phyloP scores from a whole-genome alignment of 2,113 vertebrate genomes.

The Neotragus moschatus region DNA sequence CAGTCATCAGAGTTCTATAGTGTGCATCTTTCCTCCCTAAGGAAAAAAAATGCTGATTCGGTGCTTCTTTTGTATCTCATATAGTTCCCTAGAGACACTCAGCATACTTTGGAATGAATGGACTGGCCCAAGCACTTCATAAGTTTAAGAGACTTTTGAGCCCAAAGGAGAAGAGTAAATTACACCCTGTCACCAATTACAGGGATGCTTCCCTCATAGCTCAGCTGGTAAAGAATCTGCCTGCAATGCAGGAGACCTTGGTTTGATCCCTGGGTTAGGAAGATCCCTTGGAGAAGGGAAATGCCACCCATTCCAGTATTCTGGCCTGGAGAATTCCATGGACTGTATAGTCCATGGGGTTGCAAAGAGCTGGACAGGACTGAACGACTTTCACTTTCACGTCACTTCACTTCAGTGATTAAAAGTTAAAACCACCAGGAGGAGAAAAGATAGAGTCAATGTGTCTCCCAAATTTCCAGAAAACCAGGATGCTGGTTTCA shows the following conservation, averaged over 20 bases:
- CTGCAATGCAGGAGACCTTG: background rate
- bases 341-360: background rate
- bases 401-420: background rate
- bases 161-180: background rate
- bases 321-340: background rate
- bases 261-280: background rate
- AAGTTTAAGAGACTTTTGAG: background rate
- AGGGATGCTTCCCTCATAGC: background rate
- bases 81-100: background rate
- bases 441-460: background rate
- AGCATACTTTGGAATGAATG: background rate
- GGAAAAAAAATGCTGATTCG: background rate
- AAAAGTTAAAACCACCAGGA: background rate
- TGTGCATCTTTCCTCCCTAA: background rate
- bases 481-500: background rate
- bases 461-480: background rate
- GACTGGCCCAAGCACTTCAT: background rate
- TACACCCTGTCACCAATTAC: background rate
- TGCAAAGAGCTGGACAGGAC: background rate
- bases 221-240: background rate
- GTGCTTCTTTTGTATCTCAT: background rate
- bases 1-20: background rate
- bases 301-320: background rate
- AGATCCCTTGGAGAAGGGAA: background rate
- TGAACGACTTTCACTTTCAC: background rate